Conservation (phyloP, 2,113 vertebrate genomes). For the Stictonetta naevosa region DNA sequence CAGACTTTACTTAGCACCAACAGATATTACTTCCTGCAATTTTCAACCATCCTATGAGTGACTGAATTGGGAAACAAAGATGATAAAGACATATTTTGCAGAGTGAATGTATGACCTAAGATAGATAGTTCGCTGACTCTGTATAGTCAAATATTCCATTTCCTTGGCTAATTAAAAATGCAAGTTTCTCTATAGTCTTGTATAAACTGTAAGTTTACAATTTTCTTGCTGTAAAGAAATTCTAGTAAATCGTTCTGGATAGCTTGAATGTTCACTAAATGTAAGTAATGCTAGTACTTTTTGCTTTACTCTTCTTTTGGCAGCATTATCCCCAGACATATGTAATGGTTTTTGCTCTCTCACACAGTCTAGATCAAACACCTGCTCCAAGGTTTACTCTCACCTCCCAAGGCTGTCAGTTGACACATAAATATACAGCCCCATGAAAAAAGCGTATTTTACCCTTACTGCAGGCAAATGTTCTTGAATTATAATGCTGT, state of each 20-base stretch:
- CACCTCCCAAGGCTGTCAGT: constrained; percentile 24
- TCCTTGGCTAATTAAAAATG: constrained; percentile 22
- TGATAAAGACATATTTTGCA: neutral
- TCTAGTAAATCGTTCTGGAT: constrained; percentile 21
- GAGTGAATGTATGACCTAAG: neutral
- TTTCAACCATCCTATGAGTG: constrained; percentile 18
- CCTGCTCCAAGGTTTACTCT: constrained; percentile 40
- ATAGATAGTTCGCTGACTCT: neutral
- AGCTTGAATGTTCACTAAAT: constrained; percentile 1
- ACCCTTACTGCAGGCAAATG: constrained; percentile 24
- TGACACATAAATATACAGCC: constrained; percentile 46
- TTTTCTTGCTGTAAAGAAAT: constrained; percentile 2
- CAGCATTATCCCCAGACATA: constrained; percentile 31
- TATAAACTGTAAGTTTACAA: neutral
- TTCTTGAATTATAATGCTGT: neutral
- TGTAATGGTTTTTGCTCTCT: constrained; percentile 42
- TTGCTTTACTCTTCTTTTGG: constrained; percentile 25
- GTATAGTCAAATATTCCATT: neutral
- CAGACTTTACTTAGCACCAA: constrained; percentile 35
- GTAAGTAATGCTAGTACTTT: neutral
- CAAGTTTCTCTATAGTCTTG: neutral
- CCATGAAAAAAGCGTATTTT: constrained; percentile 28
- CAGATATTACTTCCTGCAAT: neutral
- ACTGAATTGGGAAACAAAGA: constrained; percentile 22
- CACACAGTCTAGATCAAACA: constrained; percentile 31